Base-by-base conservation (phyloP, 2,888 invertebrate genomes). In the Erebia ligea region DNA sequence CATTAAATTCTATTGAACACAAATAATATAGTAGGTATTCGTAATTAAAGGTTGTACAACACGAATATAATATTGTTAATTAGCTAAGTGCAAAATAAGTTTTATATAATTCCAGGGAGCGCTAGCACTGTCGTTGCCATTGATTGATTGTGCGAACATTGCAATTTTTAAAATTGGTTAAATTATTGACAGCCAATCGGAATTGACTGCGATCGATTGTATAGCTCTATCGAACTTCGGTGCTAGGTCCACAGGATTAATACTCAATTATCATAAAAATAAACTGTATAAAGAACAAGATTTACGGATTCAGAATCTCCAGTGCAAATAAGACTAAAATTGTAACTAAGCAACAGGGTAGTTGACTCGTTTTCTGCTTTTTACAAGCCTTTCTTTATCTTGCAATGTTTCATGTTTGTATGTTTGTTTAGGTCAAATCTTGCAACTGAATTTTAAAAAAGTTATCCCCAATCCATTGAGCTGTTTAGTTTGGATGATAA, bases 311-410 rank as follows among this genome's bases (percentile, higher is more conserved):
- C 8, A 15, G 15, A 62, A 67, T 58, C 17, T 48, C 67, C 48
- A n/a, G 67, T 67, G 48, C 67, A 67, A 48, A 25, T 67, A 25
- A 58, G 34, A 62, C 52, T 69, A 67, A 57, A 73, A 73, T 73
- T 71, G 68, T 65, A 70, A 67, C 71, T 73, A 72, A 65, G 61
- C 70, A 69, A 68, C 73, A 73, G 42, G 67, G 58, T 17, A 67
- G 67, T 67, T 67, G 58, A 67, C 67, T 48, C 21, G 10, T 4
- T 21, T 13, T 6, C 34, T 34, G 34, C 34, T 34, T 34, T 34
- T 34, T 34, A 34, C 34, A 34, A 34, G 34, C 6, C 6, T 34
- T 34, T 34, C 5, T 6, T 34, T 25, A 25, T 1, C 6, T 34
- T 34, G 34, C 34, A 34, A 34, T 34, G 34, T 34, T 34, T 34